Conservation (phyloP, 2,113 vertebrate species). For the Cavia porcellus region DNA sequence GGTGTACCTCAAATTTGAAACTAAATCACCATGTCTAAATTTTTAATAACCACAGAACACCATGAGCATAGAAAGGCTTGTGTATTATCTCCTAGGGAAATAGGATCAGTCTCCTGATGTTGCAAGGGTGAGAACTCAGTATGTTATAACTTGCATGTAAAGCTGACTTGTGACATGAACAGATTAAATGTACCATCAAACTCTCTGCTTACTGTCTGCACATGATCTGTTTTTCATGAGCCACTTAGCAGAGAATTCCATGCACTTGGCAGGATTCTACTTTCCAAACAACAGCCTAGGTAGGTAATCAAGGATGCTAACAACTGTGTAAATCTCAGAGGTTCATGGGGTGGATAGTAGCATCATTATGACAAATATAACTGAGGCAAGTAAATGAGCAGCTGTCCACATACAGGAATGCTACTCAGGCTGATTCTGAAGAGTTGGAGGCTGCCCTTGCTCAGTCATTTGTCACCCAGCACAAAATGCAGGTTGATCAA, state of each 20-base stretch:
- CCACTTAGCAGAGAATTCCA: not conserved
- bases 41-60: not conserved
- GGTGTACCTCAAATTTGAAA: not conserved
- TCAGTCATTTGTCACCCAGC: not conserved
- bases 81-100: not conserved
- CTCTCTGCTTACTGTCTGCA: not conserved
- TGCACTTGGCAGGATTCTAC: accelerated
- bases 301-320: not conserved
- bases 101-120: not conserved
- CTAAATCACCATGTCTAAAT: not conserved
- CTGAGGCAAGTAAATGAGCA: no score
- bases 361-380: not conserved
- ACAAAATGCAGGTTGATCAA: not conserved
- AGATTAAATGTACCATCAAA: not conserved
- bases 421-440: not conserved
- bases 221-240: not conserved
- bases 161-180: not conserved
- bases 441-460: not conserved
- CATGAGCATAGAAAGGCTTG: not conserved
- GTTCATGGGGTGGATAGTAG: not conserved
- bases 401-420: accelerated
- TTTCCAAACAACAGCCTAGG: not conserved
- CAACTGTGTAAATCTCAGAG: not conserved
- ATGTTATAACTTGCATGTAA: not conserved
- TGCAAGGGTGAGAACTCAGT: not conserved